phyloP scores from a whole-genome alignment of 2,113 vertebrate genomes.

The Trogon melanurus region DNA sequence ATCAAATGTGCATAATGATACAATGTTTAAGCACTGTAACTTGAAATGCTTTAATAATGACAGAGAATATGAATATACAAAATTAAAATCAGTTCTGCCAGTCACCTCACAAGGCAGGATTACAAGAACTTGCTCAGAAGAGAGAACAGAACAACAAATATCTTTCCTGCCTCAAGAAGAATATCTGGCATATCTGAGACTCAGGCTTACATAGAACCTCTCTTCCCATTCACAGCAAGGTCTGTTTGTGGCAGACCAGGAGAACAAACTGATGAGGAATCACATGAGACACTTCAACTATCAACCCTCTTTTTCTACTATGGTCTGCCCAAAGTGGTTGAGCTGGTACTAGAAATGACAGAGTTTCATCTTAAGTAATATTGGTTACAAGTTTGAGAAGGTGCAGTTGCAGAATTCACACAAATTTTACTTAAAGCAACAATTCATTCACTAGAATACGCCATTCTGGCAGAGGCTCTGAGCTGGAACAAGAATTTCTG shows the following conservation, averaged over 20 bases:
- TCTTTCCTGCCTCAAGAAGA: neutral
- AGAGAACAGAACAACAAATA: neutral
- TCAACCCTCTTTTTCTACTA: neutral
- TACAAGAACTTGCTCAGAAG: neutral
- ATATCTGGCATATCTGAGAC: neutral
- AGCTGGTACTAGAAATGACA: neutral
- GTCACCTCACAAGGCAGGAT: neutral
- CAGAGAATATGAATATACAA: neutral
- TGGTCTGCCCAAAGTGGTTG: neutral
- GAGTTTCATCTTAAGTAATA: neutral
- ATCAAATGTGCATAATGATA: neutral
- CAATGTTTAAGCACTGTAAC: neutral
- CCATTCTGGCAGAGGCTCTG: neutral
- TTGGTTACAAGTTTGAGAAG: neutral
- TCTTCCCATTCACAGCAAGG: neutral
- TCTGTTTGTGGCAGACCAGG: neutral
- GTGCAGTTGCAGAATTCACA: neutral
- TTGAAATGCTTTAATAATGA: neutral
- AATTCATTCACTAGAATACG: neutral
- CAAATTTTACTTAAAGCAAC: neutral
- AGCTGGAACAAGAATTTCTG: neutral
- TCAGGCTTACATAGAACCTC: neutral
- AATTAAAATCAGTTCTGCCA: neutral
- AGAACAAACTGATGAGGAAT: neutral
- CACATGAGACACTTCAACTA: fast-evolving